Base-by-base conservation (phyloP, 1,140 invertebrate genomes). In the Agraylea sexmaculata region DNA sequence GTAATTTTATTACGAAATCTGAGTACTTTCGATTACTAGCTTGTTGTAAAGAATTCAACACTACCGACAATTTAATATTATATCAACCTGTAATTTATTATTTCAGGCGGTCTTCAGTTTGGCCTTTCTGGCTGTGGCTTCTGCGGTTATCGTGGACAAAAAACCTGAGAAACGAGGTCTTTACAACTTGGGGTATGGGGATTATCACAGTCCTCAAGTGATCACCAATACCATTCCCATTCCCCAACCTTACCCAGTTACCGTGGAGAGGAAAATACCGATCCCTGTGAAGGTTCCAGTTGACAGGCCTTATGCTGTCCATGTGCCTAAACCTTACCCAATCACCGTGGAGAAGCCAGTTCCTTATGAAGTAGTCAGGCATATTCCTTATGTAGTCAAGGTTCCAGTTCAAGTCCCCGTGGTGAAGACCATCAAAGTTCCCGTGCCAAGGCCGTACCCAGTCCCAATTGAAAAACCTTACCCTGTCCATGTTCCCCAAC, bases 401-500 rank as follows among this genome's bases (percentile, higher is more conserved):
- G 66, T 72, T 29, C 56, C 58, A 32, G 48, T 55, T 4, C 55
- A 55, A 49, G 53, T 59, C 10, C 49, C 57, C 31, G 53, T 59
- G 16, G 13, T 34, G 3, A 2, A 23, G 18, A 41, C 21, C 12
- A 22, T 41, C 3, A 32, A 41, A 41, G 39, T 41, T 16, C 55
- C 48, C 15, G 50, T 59, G 12, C 51, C 54, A 7, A 47, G 51
- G 20, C 46, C 48, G n/a, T 54, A 55, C 37, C 59, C 59, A 33
- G 51, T 55, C 20, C 50, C 55, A 15, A 52, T 58, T 8, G 51
- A 50, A 40, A 55, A 52, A 29, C 45, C 54, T 20, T 50, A 58
- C 4, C 57, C 57, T 56, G 54, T 66, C 51, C 43, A 63, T 55
- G 21, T 55, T 46, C 63, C 52, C 35, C 62, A 61, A 55, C 40